Percentiles rank a stretch among this genome's conserved stretches.
These are phyloP conservation scores for Aporophyla nigra DNA, from an alignment of 2,888 invertebrate species.

Conservation along the genomic window DNA sequence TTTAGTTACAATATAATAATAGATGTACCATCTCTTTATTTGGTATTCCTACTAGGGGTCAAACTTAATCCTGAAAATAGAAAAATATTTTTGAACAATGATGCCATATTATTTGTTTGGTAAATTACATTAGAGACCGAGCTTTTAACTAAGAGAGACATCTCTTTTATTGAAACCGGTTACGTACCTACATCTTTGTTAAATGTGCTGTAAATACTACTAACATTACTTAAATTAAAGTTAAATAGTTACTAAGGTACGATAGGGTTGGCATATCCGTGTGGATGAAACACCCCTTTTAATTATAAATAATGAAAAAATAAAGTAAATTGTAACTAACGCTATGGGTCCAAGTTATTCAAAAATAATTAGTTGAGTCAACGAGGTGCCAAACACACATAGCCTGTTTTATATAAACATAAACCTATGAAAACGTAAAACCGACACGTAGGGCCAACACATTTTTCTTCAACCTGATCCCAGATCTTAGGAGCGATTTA, in stretches of 20 bases:
- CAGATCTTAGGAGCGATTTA: constrained; percentile 18
- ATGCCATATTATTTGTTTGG: background rate
- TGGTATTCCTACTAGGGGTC: background rate
- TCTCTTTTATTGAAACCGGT: background rate
- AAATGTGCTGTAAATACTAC: too few relatives aligned
- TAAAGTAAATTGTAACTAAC: too few relatives aligned
- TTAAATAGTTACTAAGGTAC: too few relatives aligned
- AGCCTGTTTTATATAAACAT: background rate
- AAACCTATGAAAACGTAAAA: constrained; percentile 11
- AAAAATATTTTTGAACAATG: background rate
- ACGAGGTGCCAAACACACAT: background rate
- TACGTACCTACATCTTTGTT: background rate
- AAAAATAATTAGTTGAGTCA: background rate
- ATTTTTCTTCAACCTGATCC: constrained; percentile 34
- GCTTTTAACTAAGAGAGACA: background rate
- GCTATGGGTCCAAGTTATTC: too few relatives aligned
- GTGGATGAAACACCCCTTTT: too few relatives aligned
- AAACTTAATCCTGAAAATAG: background rate
- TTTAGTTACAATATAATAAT: constrained; percentile 15
- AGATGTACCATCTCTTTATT: background rate
- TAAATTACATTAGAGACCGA: background rate
- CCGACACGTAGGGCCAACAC: constrained; percentile 11
- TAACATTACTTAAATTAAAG: too few relatives aligned
- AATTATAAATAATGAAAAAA: too few relatives aligned
- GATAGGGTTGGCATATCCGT: too few relatives aligned